Percentiles rank a stretch among this genome's conserved stretches.
phyloP scores from a whole-genome alignment of 2,797 vertebrate species.

The Falco naumanni region DNA sequence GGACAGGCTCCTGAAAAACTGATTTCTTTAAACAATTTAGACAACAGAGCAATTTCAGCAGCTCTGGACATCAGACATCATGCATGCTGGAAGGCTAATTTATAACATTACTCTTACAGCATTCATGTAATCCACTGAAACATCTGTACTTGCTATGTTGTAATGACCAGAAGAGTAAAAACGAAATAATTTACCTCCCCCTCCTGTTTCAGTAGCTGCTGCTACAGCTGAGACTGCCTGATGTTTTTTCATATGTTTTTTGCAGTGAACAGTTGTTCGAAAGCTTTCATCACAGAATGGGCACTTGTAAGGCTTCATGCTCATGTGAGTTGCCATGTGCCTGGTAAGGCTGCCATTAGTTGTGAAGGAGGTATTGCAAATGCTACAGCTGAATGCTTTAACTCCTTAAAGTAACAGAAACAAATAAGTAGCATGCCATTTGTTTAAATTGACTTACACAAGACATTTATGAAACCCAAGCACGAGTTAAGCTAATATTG shows the following conservation, averaged over 20 bases:
- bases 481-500: background rate
- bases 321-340: conserved; percentile 93
- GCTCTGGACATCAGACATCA: background rate
- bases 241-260: conserved; percentile 94
- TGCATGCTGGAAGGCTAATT: background rate
- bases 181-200: conserved; percentile 74
- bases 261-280: conserved; percentile 90
- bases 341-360: conserved; percentile 98
- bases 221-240: conserved; percentile 76
- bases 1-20: background rate
- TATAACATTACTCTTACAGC: background rate
- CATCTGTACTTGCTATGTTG: background rate
- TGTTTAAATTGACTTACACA: conserved; percentile 14
- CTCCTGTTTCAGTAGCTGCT: conserved; percentile 66
- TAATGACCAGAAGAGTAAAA: conserved; percentile 46
- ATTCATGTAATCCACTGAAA: conserved; percentile 9
- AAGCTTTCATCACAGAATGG: conserved; percentile 92
- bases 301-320: conserved; percentile 93
- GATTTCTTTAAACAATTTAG: background rate
- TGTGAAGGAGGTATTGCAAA: conserved; percentile 93
- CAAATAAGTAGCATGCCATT: background rate
- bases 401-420: conserved; percentile 81
- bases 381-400: conserved; percentile 92
- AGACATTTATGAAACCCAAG: background rate
- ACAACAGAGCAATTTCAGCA: background rate